Percentiles rank a stretch among this genome's conserved stretches.
phyloP scores from a whole-genome alignment of 2,888 invertebrate species.

The Perizoma flavofasciatum region DNA sequence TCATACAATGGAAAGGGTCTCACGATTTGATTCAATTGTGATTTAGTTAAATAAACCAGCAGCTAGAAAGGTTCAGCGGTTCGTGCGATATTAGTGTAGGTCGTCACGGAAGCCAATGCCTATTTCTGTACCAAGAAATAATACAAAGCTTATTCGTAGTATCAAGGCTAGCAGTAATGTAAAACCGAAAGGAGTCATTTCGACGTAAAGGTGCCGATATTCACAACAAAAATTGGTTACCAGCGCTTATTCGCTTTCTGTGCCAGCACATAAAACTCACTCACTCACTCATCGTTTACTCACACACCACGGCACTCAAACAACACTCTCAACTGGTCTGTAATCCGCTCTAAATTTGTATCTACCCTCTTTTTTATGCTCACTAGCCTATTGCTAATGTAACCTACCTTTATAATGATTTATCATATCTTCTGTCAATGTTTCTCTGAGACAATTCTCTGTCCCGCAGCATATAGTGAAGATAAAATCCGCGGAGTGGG shows the following conservation, averaged over 20 bases:
- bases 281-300: no score
- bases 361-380: no score
- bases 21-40: slow-evolving; percentile 48
- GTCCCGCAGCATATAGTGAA: no score
- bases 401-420: no score
- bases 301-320: no score
- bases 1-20: slow-evolving; percentile 51
- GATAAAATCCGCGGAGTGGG: no score
- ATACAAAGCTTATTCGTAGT: slow-evolving; percentile 27
- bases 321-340: no score
- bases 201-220: slow-evolving; percentile 18
- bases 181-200: slow-evolving; percentile 59
- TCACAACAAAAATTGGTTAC: slow-evolving; percentile 2
- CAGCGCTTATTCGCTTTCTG: not conserved
- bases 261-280: no score
- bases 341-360: no score
- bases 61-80: slow-evolving; percentile 44
- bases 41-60: slow-evolving; percentile 37
- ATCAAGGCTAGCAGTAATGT: slow-evolving; percentile 54
- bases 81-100: slow-evolving; percentile 49
- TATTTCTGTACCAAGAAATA: slow-evolving; percentile 49
- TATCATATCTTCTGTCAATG: no score
- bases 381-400: no score
- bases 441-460: no score
- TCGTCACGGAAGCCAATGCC: slow-evolving; percentile 63